A percentile compares a stretch with the other conserved stretches of the same genome.
phyloP scores from a whole-genome alignment of 1,140 invertebrate genomes.

The Phymastichus coffea region DNA sequence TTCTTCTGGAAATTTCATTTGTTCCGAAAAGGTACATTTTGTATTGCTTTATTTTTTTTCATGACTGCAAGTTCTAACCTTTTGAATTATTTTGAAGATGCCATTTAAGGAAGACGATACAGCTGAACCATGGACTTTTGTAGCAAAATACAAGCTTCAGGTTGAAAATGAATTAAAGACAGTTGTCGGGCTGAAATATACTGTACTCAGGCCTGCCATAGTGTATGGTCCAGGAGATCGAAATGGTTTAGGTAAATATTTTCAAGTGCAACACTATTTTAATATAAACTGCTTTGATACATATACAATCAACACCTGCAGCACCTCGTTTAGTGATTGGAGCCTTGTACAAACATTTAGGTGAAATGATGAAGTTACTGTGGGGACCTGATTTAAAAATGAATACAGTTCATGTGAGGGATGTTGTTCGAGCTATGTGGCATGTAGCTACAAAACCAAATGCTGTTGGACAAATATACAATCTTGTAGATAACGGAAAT shows the following conservation, averaged over 20 bases:
- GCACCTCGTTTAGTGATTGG: conserved; percentile 82
- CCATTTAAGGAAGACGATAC: conserved; percentile 75
- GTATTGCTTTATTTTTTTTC: conserved; percentile 3
- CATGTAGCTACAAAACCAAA: conserved; percentile 60
- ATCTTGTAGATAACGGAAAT: conserved; percentile 79
- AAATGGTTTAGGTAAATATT: conserved; percentile 63
- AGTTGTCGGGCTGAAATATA: conserved; percentile 71
- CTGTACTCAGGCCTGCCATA: conserved; percentile 79
- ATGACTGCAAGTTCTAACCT: neutral
- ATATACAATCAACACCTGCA: conserved; percentile 46
- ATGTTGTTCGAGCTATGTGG: conserved; percentile 80
- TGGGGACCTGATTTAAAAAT: conserved; percentile 83
- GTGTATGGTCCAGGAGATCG: conserved; percentile 86
- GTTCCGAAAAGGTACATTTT: conserved; percentile 71
- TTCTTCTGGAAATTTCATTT: conserved; percentile 79
- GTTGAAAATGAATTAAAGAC: conserved; percentile 77
- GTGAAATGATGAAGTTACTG: conserved; percentile 87
- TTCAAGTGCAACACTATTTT: neutral
- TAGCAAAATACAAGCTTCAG: conserved; percentile 80
- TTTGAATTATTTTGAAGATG: conserved; percentile 52
- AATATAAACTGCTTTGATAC: conserved; percentile 1
- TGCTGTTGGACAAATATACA: conserved; percentile 67
- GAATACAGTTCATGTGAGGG: conserved; percentile 85
- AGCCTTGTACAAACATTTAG: conserved; percentile 83
- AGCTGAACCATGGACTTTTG: conserved; percentile 78